phyloP scores from a whole-genome alignment of 1,140 invertebrate species.

The Heliconius hermathena region DNA sequence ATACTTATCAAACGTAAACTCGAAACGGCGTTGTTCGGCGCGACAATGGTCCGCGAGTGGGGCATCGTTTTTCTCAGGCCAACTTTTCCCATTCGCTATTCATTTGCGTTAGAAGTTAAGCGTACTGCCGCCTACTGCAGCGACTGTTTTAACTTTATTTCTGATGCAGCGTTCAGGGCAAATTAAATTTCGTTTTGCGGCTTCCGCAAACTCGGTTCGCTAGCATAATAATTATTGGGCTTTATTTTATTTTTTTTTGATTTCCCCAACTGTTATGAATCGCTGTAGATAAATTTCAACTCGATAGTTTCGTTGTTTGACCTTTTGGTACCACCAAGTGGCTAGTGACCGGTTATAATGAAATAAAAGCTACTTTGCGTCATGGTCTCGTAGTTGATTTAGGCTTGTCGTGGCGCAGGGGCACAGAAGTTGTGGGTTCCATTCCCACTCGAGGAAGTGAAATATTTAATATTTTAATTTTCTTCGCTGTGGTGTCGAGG shows the following conservation, averaged over 20 bases:
- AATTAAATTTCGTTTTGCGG: slow-evolving; percentile 81
- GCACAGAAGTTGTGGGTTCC: too few species aligned
- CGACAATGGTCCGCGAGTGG: slow-evolving; percentile 66
- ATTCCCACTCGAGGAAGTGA: too few species aligned
- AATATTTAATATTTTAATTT: too few species aligned
- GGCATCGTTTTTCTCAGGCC: slow-evolving; percentile 78
- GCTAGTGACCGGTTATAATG: background rate
- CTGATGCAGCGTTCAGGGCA: slow-evolving; percentile 80
- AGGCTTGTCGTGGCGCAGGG: too few species aligned
- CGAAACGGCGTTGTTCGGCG: slow-evolving; percentile 32
- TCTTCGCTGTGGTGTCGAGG: too few species aligned
- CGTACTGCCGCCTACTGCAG: slow-evolving; percentile 73
- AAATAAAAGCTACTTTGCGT: background rate
- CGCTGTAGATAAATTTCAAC: slow-evolving; percentile 56
- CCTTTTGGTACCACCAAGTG: background rate
- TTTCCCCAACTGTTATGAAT: slow-evolving; percentile 60
- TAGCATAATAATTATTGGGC: slow-evolving; percentile 74
- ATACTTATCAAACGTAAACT: background rate
- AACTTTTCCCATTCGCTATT: slow-evolving; percentile 81
- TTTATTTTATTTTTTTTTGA: slow-evolving; percentile 52
- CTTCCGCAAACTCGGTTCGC: slow-evolving; percentile 75
- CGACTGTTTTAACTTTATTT: slow-evolving; percentile 82
- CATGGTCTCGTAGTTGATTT: background rate
- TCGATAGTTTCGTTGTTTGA: slow-evolving; percentile 25
- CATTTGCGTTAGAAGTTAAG: slow-evolving; percentile 81